Conservation (phyloP, 2,888 invertebrate genomes). For the Philhelius pedissequus region DNA sequence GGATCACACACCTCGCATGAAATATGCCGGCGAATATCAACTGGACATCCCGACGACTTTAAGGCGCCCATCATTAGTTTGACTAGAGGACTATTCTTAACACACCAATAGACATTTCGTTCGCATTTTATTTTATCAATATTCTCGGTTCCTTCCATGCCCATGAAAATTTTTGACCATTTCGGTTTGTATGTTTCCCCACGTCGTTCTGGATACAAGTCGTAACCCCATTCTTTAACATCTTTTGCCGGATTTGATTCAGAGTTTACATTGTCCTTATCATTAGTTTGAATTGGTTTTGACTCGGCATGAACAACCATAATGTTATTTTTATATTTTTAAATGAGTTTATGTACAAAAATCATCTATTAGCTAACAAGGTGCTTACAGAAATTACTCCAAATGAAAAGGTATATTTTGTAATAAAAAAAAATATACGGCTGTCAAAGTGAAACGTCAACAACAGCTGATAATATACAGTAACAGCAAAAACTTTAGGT, state of each 20-base stretch:
- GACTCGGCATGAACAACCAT: slow-evolving; percentile 39
- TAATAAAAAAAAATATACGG: background rate
- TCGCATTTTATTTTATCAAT: slow-evolving; percentile 89
- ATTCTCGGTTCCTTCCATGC: slow-evolving; percentile 85
- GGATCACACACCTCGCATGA: slow-evolving; percentile 94
- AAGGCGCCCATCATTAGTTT: slow-evolving; percentile 92
- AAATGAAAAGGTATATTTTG: background rate
- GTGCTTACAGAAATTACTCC: background rate
- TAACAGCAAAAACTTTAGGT: background rate
- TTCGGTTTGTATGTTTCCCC: slow-evolving; percentile 81
- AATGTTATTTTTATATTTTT: background rate
- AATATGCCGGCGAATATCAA: slow-evolving; percentile 92
- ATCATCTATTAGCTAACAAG: slow-evolving; percentile 37
- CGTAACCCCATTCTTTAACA: slow-evolving; percentile 84
- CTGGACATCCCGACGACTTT: slow-evolving; percentile 82
- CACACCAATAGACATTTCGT: slow-evolving; percentile 86
- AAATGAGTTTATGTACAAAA: background rate
- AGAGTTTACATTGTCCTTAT: background rate
- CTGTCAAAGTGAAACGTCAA: slow-evolving; percentile 28
- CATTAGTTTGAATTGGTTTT: background rate
- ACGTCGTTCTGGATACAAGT: slow-evolving; percentile 90
- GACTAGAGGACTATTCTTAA: slow-evolving; percentile 88
- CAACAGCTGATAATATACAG: slow-evolving; percentile 40
- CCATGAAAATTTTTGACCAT: slow-evolving; percentile 81
- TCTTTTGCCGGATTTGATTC: slow-evolving; percentile 39